Evolutionary conservation across 1,140 invertebrate species (phyloP), one percentile per base, ranked within the genome.

Genomic region (Melitaea cinxia): DNA sequence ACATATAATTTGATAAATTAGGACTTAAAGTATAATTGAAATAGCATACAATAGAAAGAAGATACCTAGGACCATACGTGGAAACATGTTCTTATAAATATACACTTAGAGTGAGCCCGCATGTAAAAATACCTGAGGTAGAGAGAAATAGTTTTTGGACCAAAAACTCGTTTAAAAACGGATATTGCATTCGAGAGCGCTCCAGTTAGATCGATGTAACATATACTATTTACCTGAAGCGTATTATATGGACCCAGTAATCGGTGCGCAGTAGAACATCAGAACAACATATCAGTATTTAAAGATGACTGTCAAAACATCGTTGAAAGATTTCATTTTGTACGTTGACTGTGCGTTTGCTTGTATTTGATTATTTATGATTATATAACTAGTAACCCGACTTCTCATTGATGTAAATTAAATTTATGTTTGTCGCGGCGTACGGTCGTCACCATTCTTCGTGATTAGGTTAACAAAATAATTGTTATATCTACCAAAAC

Each of bases 131-230:
- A 61, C 52, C 37, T 47, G 52, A 55, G 74, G 65, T 70, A 70
- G 64, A 78, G 63, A 72, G 75, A 84, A 80, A 89, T 85, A 87
- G 83, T 89, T 88, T 89, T 88, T 87, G 81, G 76, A 75, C 78
- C 80, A 76, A 83, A 87, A 89, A 89, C 87, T 89, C 87, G 84
- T 89, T 89, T 87, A 77, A 80, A 84, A 87, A 79, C 87, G 87
- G 87, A 89, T 89, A 89, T 89, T 89, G 87, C 83, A 87, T 85
- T 81, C 83, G 83, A 82, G 78, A 82, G 74, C 80, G 83, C 71
- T 81, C 76, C 75, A 77, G 78, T 83, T 85, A 80, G 83, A 87
- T 83, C 79, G 80, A 84, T 83, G 74, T 75, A 80, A 73, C 73
- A 77, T 80, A 80, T 82, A 83, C 84, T 83, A 79, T 82, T 80